Evolutionary conservation across 2,113 vertebrate species (phyloP), one percentile per base, ranked within the genome.

Genomic region (Danionella cerebrum): DNA sequence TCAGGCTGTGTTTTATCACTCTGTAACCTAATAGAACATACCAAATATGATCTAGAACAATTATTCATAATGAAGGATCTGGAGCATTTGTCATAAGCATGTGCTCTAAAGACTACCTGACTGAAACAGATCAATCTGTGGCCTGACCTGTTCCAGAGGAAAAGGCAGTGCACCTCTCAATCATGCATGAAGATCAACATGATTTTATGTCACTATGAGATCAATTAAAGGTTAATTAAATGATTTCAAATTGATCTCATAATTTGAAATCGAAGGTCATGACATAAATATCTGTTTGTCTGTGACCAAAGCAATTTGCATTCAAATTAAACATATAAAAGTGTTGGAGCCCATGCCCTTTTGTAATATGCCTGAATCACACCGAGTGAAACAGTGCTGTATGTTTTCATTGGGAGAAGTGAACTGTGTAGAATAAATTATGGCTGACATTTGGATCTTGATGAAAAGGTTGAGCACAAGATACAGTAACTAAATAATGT

Each of bases 391-490:
- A 72, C 63, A 41, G 60, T 63, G 70, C 69, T 57, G 72, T 69
- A 42, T 80, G 76, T 78, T 72, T 78, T 78, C 75, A 75, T 75
- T 64, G 75, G 62, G 63, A 73, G 73, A 79, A 67, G 58, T 67
- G 65, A 65, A 77, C 27, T 58, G 78, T 73, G 62, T 68, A 54
- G 76, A 83, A 74, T 75, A 76, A 82, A 84, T 73, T 53, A 54
- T 12, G 31, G 73, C 64, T 87, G 84, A 80, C 86, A 85, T 85
- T 84, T 87, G 78, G 72, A 78, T 70, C 74, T 73, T 81, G 84
- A 84, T 82, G 80, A 72, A 87, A 86, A 86, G 84, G 81, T 86
- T 82, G 84, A 82, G 79, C 27, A 44, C 21, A 76, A 79, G 72
- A 77, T 79, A 71, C 69, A 71, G 73, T 71, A 78, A 78, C 81